Evolutionary conservation across 2,888 invertebrate species (phyloP).

Genomic region (Drosophila macrospina): DNA sequence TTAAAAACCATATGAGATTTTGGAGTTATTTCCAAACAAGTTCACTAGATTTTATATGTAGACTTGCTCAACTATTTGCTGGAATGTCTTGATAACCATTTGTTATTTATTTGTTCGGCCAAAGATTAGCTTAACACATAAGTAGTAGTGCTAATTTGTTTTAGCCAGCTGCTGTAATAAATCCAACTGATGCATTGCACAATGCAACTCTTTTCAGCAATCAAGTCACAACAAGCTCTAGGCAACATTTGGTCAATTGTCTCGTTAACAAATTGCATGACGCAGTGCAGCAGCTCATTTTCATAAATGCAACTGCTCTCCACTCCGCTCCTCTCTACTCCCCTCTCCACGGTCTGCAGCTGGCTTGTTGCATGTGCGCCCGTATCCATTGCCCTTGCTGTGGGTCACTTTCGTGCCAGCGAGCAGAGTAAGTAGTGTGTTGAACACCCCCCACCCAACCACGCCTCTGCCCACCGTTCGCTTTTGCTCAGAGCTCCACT

Average conservation of each 20-base stretch:
- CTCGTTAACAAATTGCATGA: conserved; percentile 73
- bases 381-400: conserved; percentile 8
- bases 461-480: conserved; percentile 1
- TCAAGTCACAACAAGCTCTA: conserved; percentile 46
- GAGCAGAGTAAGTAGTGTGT: conserved; percentile 32
- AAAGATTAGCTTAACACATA: too few species aligned
- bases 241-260: conserved; percentile 75
- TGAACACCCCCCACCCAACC: not conserved
- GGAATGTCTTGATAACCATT: too few species aligned
- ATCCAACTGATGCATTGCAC: not conserved
- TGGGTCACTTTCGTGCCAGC: conserved; percentile 31
- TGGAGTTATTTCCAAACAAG: too few species aligned
- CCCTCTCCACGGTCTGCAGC: conserved; percentile 11
- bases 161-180: conserved; percentile 21
- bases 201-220: conserved; percentile 44
- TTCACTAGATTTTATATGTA: too few species aligned
- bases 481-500: conserved; percentile 52
- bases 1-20: too few species aligned
- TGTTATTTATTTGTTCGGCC: too few species aligned
- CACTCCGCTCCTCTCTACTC: not conserved
- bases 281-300: conserved; percentile 66
- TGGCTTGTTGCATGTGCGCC: conserved; percentile 46
- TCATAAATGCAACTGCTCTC: conserved; percentile 67
- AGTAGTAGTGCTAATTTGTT: conserved; percentile 21
- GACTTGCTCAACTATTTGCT: too few species aligned